Evolutionary conservation across 2,113 vertebrate species (phyloP).

Genomic region (Ameiurus melas): DNA sequence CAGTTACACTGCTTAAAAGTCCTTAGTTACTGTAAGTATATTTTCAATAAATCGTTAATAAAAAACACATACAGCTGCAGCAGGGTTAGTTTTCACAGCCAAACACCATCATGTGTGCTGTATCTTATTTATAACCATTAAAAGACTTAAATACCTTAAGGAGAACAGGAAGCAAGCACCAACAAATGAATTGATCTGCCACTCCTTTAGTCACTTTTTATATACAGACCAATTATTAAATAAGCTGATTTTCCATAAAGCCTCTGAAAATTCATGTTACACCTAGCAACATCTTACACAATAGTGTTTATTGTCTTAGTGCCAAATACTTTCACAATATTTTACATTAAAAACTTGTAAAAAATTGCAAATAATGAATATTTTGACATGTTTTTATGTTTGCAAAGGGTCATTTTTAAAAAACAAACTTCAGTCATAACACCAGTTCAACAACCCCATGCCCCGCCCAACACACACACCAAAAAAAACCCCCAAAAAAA

Average conservation of each 20-base stretch:
- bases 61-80: conserved; percentile 31
- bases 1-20: neutral
- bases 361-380: conserved; percentile 26
- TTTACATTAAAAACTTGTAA: conserved; percentile 38
- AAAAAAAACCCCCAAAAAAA: neutral
- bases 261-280: conserved; percentile 31
- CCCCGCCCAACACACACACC: neutral
- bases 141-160: conserved; percentile 20
- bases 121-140: conserved; percentile 23
- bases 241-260: conserved; percentile 15
- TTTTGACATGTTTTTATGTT: conserved; percentile 42
- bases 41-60: conserved; percentile 22
- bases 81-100: conserved; percentile 29
- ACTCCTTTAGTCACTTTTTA: conserved; percentile 6
- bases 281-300: conserved; percentile 37
- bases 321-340: conserved; percentile 29
- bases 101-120: conserved; percentile 26
- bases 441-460: neutral
- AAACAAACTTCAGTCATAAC: conserved; percentile 26
- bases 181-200: conserved; percentile 38
- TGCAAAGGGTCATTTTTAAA: conserved; percentile 16
- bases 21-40: neutral
- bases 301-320: conserved; percentile 40
- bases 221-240: conserved; percentile 32
- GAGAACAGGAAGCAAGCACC: conserved; percentile 31